Conservation (phyloP, 2,113 vertebrate species). For the Stomatorhinus ivindoensis region DNA sequence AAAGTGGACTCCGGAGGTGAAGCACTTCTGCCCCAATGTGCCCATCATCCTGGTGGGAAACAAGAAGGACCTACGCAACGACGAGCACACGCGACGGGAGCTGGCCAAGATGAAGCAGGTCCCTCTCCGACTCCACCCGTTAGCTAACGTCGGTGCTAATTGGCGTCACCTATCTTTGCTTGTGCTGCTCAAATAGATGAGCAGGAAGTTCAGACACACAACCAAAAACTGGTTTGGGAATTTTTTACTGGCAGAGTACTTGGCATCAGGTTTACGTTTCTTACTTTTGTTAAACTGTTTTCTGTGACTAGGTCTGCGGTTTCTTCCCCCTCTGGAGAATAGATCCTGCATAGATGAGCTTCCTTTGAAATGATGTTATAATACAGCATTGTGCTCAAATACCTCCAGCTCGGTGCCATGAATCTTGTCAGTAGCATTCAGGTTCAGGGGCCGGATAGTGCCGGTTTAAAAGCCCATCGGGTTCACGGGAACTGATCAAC, state of each 20-base stretch:
- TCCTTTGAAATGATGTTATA: background rate
- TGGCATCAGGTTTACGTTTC: background rate
- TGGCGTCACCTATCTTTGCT: background rate
- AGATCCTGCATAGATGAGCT: background rate
- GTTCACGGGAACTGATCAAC: background rate
- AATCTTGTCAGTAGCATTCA: background rate
- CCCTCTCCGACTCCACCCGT: conserved; percentile 28
- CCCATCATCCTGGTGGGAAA: conserved; percentile 97
- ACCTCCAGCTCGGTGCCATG: background rate
- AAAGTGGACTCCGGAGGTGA: conserved; percentile 97
- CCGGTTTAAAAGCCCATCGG: background rate
- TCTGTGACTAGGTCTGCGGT: background rate
- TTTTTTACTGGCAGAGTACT: background rate
- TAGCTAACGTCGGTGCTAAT: background rate
- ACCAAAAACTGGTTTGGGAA: background rate
- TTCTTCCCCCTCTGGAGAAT: background rate
- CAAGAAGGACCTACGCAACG: conserved; percentile 93
- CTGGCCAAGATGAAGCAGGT: conserved; percentile 99
- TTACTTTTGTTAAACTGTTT: background rate
- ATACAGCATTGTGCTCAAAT: background rate
- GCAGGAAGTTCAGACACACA: background rate
- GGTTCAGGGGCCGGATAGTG: background rate
- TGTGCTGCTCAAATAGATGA: background rate
- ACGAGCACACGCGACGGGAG: conserved; percentile 85
- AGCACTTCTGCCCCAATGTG: conserved; percentile 96